Base-by-base conservation (phyloP, 2,113 vertebrate species). In the Macquaria australasica region DNA sequence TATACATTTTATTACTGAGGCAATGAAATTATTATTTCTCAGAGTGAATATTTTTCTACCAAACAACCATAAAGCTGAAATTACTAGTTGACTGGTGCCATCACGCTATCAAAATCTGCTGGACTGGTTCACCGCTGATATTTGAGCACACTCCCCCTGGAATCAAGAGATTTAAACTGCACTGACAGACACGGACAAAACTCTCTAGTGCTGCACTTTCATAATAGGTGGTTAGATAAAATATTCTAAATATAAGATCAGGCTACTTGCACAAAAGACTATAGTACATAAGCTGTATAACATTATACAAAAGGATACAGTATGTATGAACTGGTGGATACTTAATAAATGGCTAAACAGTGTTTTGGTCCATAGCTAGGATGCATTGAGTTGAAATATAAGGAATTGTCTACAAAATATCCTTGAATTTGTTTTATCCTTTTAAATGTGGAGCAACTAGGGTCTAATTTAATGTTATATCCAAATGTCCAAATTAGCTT, bases 1-100 rank as follows among this genome's bases (percentile, higher is more conserved):
- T 43, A 72, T 73, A 23, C 9, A 75, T 77, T 4, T 72, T 77
- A 64, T 28, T 12, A 21, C 14, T 34, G 45, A 74, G 6, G 34
- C n/a, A 69, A 55, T 45, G 0, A 20, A 25, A 62, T 63, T 0
- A 8, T 73, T 8, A 53, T 73, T 72, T 60, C 12, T 64, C 25
- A 5, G 14, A 1, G 2, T 64, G 4, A 12, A n/a, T n/a, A 34
- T n/a, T 41, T 60, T 59, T 64, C 11, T 56, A 43, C 0, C 6
- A 37, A 53, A 55, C 9, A 51, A 18, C 1, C n/a, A 45, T 28
- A n/a, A 25, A 48, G 4, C 21, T 55, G 23, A 31, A 59, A 31
- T 53, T 16, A 43, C 11, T 45, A 39, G 62, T 21, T 51, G 73
- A n/a, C 37, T 58, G 51, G 8, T 59, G 72, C 37, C 28, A 16